These are phyloP conservation scores for Oryzias sinensis DNA, from an alignment of 2,797 vertebrate species.

Conservation along the genomic window DNA sequence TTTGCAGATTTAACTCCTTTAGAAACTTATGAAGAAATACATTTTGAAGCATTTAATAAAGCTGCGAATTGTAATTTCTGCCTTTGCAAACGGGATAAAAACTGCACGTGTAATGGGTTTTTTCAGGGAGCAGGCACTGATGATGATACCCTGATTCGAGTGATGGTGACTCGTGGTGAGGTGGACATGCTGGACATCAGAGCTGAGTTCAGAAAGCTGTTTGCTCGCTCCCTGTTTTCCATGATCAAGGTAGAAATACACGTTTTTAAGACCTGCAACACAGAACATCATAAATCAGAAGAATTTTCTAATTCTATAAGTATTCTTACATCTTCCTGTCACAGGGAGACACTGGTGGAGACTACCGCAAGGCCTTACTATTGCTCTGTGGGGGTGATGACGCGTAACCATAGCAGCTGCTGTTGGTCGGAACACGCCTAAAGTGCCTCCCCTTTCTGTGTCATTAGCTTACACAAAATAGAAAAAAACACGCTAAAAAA, in stretches of 20 bases:
- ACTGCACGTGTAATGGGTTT: constrained; percentile 6
- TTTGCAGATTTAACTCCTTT: no score
- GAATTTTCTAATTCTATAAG: background rate
- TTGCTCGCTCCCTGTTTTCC: constrained; percentile 85
- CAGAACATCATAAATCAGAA: no score
- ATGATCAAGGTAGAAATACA: constrained; percentile 83
- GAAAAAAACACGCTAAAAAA: constrained; percentile 5
- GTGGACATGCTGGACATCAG: constrained; percentile 90
- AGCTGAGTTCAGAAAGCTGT: constrained; percentile 82
- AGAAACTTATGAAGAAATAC: no score
- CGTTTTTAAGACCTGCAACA: background rate
- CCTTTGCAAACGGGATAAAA: no score
- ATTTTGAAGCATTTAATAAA: no score
- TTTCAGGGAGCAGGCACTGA: constrained; percentile 87
- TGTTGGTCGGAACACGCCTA: constrained; percentile 11
- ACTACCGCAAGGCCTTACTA: constrained; percentile 88
- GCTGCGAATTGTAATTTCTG: no score
- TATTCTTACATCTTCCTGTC: constrained; percentile 36
- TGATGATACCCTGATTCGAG: constrained; percentile 88
- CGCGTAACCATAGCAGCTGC: constrained; percentile 53
- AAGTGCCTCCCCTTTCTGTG: constrained; percentile 40
- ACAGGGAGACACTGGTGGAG: constrained; percentile 87
- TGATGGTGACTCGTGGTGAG: constrained; percentile 89
- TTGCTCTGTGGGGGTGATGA: constrained; percentile 89
- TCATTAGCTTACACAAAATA: constrained; percentile 9